Conservation (phyloP, 2,797 vertebrate species). For the Prunella strophiata region DNA sequence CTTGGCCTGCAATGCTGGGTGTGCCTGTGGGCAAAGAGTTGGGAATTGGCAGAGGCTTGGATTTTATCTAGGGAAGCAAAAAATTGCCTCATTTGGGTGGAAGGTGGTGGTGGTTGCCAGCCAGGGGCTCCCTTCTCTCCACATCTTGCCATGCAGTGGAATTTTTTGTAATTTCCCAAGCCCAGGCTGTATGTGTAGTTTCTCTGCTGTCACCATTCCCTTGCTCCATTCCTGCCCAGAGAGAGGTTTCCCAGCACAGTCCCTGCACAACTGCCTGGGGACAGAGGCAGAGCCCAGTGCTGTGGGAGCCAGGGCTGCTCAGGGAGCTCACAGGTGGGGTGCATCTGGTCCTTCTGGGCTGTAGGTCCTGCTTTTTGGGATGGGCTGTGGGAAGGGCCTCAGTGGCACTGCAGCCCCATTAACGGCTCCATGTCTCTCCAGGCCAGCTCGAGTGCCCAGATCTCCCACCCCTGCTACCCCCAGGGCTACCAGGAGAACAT, state of each 20-base stretch:
- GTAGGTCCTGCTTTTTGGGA: not conserved
- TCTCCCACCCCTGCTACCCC: slow-evolving; percentile 85
- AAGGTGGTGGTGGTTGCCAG: not conserved
- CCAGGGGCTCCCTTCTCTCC: not conserved
- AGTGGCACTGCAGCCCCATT: not conserved
- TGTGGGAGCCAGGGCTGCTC: not conserved
- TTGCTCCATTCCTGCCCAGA: not conserved
- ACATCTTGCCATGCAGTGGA: not conserved
- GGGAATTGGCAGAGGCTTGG: not conserved
- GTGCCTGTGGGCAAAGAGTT: not conserved
- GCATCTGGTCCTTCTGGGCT: not conserved
- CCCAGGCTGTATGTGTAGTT: not conserved
- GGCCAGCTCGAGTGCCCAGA: not conserved
- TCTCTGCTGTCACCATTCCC: not conserved
- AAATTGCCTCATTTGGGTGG: not conserved
- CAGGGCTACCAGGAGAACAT: slow-evolving; percentile 62
- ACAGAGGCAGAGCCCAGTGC: not conserved
- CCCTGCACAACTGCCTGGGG: not conserved
- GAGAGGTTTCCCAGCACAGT: too few relatives aligned
- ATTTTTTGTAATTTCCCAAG: not conserved
- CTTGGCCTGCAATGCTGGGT: accelerated
- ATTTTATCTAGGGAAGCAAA: not conserved
- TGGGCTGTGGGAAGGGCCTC: not conserved
- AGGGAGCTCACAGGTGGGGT: accelerated
- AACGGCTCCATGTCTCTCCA: not conserved